Evolutionary conservation across 2,113 vertebrate genomes (phyloP).

Genomic region (Apodemus sylvaticus): DNA sequence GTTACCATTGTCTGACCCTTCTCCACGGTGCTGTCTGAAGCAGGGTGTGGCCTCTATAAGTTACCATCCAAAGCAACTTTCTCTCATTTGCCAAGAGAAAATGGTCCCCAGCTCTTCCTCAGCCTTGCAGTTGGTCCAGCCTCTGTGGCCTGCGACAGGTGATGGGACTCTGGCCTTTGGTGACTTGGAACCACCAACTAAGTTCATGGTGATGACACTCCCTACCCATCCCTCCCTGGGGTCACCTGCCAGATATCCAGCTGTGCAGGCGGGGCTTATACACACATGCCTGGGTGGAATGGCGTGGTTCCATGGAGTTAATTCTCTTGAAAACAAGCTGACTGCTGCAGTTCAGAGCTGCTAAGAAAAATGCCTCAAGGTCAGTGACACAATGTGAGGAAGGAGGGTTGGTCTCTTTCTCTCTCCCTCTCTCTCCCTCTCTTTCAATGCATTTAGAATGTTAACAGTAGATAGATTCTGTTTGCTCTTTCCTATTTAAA

Average conservation of each 20-base stretch:
- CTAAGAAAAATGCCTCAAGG: background rate
- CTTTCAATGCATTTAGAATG: background rate
- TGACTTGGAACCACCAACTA: background rate
- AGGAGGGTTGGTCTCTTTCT: background rate
- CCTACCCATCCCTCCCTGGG: background rate
- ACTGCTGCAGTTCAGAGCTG: background rate
- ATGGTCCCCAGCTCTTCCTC: background rate
- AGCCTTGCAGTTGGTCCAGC: background rate
- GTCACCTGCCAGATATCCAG: background rate
- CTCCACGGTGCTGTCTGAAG: background rate
- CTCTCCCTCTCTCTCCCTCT: no score
- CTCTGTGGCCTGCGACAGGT: fast-evolving
- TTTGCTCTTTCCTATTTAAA: background rate
- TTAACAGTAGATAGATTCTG: background rate
- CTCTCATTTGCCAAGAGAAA: background rate
- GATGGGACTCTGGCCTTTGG: background rate
- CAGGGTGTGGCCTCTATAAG: background rate
- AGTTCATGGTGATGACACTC: background rate
- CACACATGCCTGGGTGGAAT: background rate
- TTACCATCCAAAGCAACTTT: background rate
- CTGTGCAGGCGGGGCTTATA: background rate
- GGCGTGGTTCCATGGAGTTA: background rate
- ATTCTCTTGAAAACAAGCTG: background rate
- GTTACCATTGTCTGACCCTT: background rate
- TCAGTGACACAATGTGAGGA: background rate